A percentile compares a stretch with the other conserved stretches of the same genome.
Conservation (phyloP, 2,113 vertebrate species). For the Mesocricetus auratus region DNA sequence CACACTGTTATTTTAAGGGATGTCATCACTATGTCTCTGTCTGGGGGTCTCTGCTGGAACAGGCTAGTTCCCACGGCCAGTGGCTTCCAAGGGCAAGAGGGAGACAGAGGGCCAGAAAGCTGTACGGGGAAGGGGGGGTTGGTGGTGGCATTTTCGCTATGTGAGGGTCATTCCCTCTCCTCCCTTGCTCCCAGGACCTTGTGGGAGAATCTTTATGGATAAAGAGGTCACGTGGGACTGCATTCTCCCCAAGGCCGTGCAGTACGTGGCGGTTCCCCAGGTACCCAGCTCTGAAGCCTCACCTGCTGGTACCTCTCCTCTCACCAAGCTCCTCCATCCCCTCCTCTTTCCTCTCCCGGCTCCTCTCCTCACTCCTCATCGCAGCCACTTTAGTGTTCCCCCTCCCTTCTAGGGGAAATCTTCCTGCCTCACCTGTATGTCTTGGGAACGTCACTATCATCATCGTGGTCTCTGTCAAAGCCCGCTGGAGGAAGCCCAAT, state of each 20-base stretch:
- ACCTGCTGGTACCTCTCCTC: neutral
- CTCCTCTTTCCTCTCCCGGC: accelerated
- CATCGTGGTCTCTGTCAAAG: neutral
- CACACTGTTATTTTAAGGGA: conserved; percentile 57
- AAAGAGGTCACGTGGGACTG: accelerated
- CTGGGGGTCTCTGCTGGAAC: neutral
- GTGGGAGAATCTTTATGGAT: neutral
- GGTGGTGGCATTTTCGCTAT: neutral
- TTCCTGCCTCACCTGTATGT: neutral
- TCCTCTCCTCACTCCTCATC: neutral
- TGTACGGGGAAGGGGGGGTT: too few species aligned
- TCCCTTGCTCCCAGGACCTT: neutral
- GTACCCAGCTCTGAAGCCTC: accelerated
- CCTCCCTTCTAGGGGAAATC: conserved; percentile 42
- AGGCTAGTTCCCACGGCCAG: conserved; percentile 31
- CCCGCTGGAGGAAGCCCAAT: neutral
- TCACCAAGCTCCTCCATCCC: neutral
- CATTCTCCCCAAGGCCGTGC: neutral
- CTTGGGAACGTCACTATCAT: neutral
- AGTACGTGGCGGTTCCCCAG: neutral
- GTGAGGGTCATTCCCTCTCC: neutral
- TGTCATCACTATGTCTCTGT: neutral
- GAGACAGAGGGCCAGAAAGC: neutral
- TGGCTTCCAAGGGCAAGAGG: neutral
- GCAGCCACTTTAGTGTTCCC: neutral